phyloP scores from a whole-genome alignment of 2,797 vertebrate species.

The Etheostoma perlongum region DNA sequence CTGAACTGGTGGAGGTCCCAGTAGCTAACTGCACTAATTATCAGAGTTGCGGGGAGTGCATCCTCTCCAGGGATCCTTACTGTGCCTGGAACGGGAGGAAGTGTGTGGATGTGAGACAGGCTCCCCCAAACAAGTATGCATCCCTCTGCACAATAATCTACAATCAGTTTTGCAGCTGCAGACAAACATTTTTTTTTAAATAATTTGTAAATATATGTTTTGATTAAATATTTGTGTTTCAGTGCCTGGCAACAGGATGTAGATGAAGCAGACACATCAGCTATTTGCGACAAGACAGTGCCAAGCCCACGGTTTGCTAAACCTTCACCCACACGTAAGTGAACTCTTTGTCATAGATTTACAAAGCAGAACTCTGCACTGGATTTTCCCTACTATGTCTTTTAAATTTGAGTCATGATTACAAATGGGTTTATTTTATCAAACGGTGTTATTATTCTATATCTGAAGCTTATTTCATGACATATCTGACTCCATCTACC shows the following conservation, averaged over 20 bases:
- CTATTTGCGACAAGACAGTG: constrained; percentile 77
- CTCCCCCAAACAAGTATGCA: constrained; percentile 74
- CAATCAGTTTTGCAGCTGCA: constrained; percentile 1
- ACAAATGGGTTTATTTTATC: constrained; percentile 15
- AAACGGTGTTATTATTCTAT: constrained; percentile 25
- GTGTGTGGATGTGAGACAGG: constrained; percentile 84
- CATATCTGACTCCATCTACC: constrained; percentile 18
- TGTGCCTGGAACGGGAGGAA: constrained; percentile 90
- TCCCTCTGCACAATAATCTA: constrained; percentile 16
- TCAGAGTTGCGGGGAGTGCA: constrained; percentile 93
- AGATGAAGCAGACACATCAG: constrained; percentile 85
- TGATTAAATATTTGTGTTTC: constrained; percentile 55
- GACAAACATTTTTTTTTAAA: background rate
- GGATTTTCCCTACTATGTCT: constrained; percentile 11
- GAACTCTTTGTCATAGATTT: constrained; percentile 34
- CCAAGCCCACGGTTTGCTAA: constrained; percentile 61
- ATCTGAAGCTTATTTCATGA: constrained; percentile 30
- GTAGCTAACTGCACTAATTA: constrained; percentile 96
- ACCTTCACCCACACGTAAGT: constrained; percentile 82
- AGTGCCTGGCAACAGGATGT: constrained; percentile 93
- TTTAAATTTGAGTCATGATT: constrained; percentile 23
- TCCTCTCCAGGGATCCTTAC: constrained; percentile 96
- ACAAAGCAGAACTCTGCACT: constrained; percentile 15
- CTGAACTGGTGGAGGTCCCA: constrained; percentile 90
- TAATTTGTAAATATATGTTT: constrained; percentile 17